These are phyloP conservation scores for Melanotaenia maccullochi DNA, from an alignment of 2,797 vertebrate genomes.

Conservation along the genomic window DNA sequence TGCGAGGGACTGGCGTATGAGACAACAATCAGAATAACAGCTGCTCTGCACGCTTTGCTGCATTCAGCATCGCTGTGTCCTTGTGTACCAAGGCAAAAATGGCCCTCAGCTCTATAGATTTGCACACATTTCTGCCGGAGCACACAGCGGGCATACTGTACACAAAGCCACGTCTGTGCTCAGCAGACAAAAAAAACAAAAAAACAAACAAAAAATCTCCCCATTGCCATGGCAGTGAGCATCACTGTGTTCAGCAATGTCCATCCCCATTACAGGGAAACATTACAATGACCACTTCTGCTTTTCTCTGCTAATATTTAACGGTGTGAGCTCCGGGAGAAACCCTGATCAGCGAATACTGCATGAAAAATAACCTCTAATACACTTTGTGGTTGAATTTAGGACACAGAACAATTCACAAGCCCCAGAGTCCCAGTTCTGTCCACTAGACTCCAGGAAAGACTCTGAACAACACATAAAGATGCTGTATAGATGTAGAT, in stretches of 20 bases:
- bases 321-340: slow-evolving; percentile 26
- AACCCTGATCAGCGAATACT: slow-evolving; percentile 1
- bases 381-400: no score
- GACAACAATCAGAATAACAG: slow-evolving; percentile 49
- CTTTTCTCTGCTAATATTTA: slow-evolving; percentile 40
- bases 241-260: slow-evolving; percentile 50
- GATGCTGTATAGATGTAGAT: neutral
- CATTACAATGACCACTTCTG: slow-evolving; percentile 33
- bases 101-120: slow-evolving; percentile 41
- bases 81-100: slow-evolving; percentile 48
- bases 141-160: slow-evolving; percentile 28
- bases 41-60: slow-evolving; percentile 43
- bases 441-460: neutral
- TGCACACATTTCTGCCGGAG: neutral
- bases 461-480: neutral
- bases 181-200: slow-evolving; percentile 13
- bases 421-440: neutral
- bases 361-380: neutral
- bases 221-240: slow-evolving; percentile 61
- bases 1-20: slow-evolving; percentile 54
- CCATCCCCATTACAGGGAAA: slow-evolving; percentile 30
- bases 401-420: neutral
- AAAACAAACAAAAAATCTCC: neutral
- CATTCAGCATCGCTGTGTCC: slow-evolving; percentile 35
- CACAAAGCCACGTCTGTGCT: slow-evolving; percentile 57